Base-by-base conservation (phyloP, 2,888 invertebrate species). In the Stratiomys singularior region DNA sequence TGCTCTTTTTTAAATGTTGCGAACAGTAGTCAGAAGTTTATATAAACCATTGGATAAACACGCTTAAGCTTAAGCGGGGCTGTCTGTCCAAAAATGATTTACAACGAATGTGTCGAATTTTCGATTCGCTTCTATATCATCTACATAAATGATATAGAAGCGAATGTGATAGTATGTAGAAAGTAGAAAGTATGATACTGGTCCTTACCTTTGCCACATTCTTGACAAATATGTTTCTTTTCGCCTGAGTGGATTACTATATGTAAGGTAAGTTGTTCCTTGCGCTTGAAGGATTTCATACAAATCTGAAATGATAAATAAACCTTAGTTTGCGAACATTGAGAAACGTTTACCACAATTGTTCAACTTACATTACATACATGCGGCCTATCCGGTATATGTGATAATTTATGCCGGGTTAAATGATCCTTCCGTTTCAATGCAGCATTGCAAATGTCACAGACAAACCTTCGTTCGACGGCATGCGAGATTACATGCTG, bases 161-260 rank as follows among this genome's bases (percentile, higher is more conserved):
- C n/a, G n/a, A n/a, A n/a, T n/a, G n/a, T n/a, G n/a, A n/a, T n/a
- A n/a, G n/a, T n/a, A n/a, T n/a, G n/a, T n/a, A n/a, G n/a, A n/a
- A n/a, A n/a, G n/a, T n/a, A n/a, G n/a, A n/a, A n/a, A n/a, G n/a
- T n/a, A n/a, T n/a, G n/a, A n/a, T n/a, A n/a, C n/a, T n/a, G n/a
- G n/a, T n/a, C 79, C 82, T 83, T 78, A 91, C 92, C 95, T 89
- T 96, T 95, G 80, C 95, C 95, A 84, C 96, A 96, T 86, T 95
- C 95, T 78, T 93, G 92, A 87, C 96, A 96, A 13, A 94, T 90
- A 82, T 96, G 95, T 81, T 95, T 90, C 86, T 96, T 96, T 86
- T 95, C 95, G 1, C 96, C 96, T 13, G 95, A 95, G 87, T 96
- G 96, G 83, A 96, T 96, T 81, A 96, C 95, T 86, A 95, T 94